A percentile compares a stretch with the other conserved stretches of the same genome.
These are phyloP conservation scores for Triplophysa tibetana DNA, from an alignment of 2,113 vertebrate species.

Conservation along the genomic window DNA sequence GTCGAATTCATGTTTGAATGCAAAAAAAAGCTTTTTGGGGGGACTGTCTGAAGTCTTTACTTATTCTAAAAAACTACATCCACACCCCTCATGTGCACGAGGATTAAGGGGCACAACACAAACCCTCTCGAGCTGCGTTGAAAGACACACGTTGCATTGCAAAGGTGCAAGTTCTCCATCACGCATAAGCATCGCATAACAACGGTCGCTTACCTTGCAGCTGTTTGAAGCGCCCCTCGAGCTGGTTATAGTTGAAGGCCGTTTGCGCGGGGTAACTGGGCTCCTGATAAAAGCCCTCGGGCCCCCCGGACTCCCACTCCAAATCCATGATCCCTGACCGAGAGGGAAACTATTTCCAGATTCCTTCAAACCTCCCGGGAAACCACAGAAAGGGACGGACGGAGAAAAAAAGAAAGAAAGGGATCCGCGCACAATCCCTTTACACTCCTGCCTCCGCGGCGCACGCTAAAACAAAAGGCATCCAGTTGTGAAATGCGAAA, in stretches of 20 bases:
- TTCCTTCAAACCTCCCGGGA: constrained; percentile 23
- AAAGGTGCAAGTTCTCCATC: not conserved
- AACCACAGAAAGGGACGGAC: constrained; percentile 17
- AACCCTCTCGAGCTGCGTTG: not conserved
- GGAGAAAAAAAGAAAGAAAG: constrained; percentile 25
- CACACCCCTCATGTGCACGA: not conserved
- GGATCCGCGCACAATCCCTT: constrained; percentile 2
- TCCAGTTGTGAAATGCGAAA: not conserved
- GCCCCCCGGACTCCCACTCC: constrained; percentile 77
- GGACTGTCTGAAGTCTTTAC: not conserved
- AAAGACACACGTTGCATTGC: not conserved
- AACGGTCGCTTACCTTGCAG: constrained; percentile 87
- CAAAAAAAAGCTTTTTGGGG: not conserved
- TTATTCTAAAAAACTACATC: constrained; percentile 17
- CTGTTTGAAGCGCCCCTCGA: constrained; percentile 95
- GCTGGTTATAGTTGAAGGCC: constrained; percentile 84
- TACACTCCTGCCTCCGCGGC: constrained; percentile 11
- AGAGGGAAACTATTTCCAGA: constrained; percentile 30
- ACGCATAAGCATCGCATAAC: constrained; percentile 52
- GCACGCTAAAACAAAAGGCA: constrained; percentile 1
- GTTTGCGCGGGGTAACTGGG: constrained; percentile 74
- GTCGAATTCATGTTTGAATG: constrained; percentile 13
- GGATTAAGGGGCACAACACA: too few relatives aligned
- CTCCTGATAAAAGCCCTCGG: constrained; percentile 76
- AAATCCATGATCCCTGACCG: constrained; percentile 78